Evolutionary conservation across 2,113 vertebrate genomes (phyloP), one percentile per base, ranked within the genome.

Genomic region (Sceloporus undulatus): DNA sequence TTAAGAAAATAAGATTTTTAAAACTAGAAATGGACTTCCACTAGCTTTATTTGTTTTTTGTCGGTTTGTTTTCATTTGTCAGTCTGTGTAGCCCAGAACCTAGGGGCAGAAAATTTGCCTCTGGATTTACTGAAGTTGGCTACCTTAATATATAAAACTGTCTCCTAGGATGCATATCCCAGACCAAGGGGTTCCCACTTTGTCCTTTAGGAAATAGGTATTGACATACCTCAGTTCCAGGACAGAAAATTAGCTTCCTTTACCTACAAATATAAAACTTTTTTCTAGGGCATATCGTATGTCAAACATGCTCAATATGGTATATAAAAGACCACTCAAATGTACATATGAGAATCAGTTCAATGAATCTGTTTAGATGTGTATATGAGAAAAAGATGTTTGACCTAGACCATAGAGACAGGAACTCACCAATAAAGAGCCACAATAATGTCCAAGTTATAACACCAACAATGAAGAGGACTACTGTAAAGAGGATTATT

Each of bases 401-500:
- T 27, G 40, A 48, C 19, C 18, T 59, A 73, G 65, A 23, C 11
- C 40, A 42, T 29, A 3, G 4, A 62, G 34, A 40, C n/a, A 83
- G 23, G 34, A 23, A 97, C 98, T 98, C 94, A 99, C 98, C 97
- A 91, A 99, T 97, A 82, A 98, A 98, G 34, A 98, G 96, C 98
- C 98, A 99, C 48, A 99, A 95, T 90, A 99, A 96, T 0, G 98
- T 98, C 98, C 98, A 99, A 87, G 97, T 96, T 92, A 96, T 92
- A 79, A 98, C 96, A 18, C 98, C 97, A 75, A 98, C 88, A 90
- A 98, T 94, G 88, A 98, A 98, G 77, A 99, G 94, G 92, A 98
- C 96, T 0, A 97, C 93, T 0, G 98, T 97, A 91, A 98, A 96
- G 79, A 99, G 95, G 90, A 98, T 82, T 6, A 98, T 97, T 88